phyloP scores from a whole-genome alignment of 1,140 invertebrate genomes.

The Chlorops oryzae region DNA sequence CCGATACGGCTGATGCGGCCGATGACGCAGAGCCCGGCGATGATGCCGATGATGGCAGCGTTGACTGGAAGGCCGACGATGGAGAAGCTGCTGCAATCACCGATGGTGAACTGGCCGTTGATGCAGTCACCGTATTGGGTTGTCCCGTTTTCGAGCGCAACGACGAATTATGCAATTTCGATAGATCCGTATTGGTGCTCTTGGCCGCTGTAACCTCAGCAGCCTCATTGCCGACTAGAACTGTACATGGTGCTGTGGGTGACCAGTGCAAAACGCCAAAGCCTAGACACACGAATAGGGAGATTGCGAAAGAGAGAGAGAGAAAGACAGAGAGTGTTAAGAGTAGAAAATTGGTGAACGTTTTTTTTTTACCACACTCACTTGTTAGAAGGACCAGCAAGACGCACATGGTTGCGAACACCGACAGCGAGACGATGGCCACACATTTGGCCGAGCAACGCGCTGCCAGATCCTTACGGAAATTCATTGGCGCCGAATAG shows the following conservation, averaged over 20 bases:
- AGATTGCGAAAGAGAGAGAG: not conserved
- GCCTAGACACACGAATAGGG: constrained; percentile 50
- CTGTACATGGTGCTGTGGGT: constrained; percentile 72
- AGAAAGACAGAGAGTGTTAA: not conserved
- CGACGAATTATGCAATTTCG: constrained; percentile 51
- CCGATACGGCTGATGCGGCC: constrained; percentile 30
- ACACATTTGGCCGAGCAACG: constrained; percentile 87
- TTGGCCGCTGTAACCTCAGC: constrained; percentile 45
- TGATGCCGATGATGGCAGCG: constrained; percentile 37
- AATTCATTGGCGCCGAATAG: constrained; percentile 57
- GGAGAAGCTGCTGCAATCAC: constrained; percentile 23
- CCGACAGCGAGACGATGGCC: constrained; percentile 76
- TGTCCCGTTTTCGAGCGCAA: constrained; percentile 54
- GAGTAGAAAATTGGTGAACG: not conserved
- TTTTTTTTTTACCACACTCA: constrained; percentile 48
- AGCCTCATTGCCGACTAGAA: constrained; percentile 64
- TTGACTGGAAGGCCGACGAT: constrained; percentile 26
- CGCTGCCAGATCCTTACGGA: constrained; percentile 78
- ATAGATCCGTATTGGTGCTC: constrained; percentile 45
- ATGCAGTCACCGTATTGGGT: constrained; percentile 57
- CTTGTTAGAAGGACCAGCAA: constrained; percentile 83
- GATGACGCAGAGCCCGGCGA: constrained; percentile 30
- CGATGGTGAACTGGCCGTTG: constrained; percentile 52
- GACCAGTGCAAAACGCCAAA: constrained; percentile 76
- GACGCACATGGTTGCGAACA: constrained; percentile 71